Percentiles rank a stretch among this genome's conserved stretches.
These are phyloP conservation scores for Hyaena hyaena DNA, from an alignment of 2,113 vertebrate genomes.

Conservation along the genomic window DNA sequence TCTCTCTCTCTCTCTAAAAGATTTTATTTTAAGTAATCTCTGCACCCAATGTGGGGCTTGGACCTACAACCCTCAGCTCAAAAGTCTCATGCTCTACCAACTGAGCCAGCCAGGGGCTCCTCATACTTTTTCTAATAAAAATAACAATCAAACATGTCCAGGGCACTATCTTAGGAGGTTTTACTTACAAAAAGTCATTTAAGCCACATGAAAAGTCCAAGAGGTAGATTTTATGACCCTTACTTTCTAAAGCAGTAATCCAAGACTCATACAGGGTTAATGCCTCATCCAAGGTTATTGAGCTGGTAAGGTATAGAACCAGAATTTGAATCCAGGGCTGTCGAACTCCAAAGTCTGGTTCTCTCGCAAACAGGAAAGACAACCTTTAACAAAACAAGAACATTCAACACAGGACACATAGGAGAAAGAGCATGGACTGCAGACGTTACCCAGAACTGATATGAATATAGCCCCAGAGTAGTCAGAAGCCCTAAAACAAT, in stretches of 20 bases:
- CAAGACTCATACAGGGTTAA: neutral
- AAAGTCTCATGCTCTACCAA: neutral
- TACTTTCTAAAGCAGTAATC: neutral
- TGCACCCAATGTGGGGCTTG: neutral
- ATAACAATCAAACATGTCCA: neutral
- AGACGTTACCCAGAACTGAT: neutral
- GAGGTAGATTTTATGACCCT: neutral
- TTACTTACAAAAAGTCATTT: neutral
- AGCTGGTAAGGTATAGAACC: neutral
- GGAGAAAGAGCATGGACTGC: neutral
- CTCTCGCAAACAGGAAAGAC: neutral
- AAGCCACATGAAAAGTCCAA: neutral
- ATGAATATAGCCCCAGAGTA: neutral
- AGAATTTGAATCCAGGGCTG: neutral
- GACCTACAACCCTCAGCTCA: neutral
- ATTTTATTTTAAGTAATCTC: neutral
- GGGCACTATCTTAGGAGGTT: too few species aligned
- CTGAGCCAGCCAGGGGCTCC: neutral
- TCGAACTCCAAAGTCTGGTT: neutral
- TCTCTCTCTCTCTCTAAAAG: neutral
- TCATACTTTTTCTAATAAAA: neutral
- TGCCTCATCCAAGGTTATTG: neutral
- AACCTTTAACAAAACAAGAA: neutral
- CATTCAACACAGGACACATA: fast-evolving
- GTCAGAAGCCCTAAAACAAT: neutral